These are phyloP conservation scores for Lepidurus couesii DNA, from an alignment of 1,140 invertebrate species.

Conservation along the genomic window DNA sequence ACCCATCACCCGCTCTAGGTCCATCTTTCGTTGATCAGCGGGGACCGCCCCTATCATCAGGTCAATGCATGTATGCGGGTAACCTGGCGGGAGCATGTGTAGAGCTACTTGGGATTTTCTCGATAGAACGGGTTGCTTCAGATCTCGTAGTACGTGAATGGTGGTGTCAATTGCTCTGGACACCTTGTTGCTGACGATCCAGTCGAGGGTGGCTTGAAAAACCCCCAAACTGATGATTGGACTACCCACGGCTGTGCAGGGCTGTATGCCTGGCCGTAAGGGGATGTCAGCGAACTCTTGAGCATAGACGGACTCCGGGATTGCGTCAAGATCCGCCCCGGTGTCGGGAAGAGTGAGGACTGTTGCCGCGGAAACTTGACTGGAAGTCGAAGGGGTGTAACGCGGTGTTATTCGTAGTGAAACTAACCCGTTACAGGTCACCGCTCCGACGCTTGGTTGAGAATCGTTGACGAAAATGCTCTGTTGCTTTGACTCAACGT, in stretches of 20 bases:
- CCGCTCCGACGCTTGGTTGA: neutral
- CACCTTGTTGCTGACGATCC: neutral
- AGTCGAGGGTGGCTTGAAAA: neutral
- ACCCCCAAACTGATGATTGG: neutral
- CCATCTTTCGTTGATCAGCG: neutral
- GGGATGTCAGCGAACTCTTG: neutral
- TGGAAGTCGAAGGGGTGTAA: neutral
- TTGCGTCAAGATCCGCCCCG: slow-evolving; percentile 11
- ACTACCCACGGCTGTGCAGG: neutral
- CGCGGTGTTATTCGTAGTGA: neutral
- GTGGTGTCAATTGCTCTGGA: neutral
- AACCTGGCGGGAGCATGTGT: neutral
- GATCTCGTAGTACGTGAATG: neutral
- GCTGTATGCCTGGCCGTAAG: neutral
- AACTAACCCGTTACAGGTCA: neutral
- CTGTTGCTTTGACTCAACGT: neutral
- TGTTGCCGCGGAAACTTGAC: neutral
- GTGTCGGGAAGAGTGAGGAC: neutral
- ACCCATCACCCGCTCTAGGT: neutral
- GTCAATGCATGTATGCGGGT: neutral
- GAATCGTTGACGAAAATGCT: neutral
- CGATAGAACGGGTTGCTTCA: neutral
- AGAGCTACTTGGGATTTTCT: neutral
- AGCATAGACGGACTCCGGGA: neutral
- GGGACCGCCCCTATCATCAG: neutral